Evolutionary conservation across 2,888 invertebrate genomes (phyloP).

Genomic region (Brassicogethes aeneus): DNA sequence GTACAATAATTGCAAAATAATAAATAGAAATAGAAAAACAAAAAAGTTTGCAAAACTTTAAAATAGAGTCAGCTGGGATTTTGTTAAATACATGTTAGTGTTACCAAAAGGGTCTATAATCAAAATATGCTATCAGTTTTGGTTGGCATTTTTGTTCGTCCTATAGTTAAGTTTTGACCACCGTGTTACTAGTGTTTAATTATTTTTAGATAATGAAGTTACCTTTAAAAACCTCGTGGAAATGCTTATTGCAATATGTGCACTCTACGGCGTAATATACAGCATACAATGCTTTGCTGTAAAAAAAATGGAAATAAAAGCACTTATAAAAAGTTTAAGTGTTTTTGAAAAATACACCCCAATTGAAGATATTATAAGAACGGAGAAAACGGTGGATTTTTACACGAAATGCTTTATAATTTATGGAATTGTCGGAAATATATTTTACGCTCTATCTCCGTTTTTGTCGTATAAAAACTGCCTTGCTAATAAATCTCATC

Average conservation of each 20-base stretch:
- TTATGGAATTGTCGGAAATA: slow-evolving; percentile 20
- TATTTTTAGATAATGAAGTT: slow-evolving; percentile 12
- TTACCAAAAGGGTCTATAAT: too few relatives aligned
- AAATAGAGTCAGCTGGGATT: too few relatives aligned
- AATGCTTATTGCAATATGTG: slow-evolving; percentile 12
- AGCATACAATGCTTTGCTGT: slow-evolving; percentile 14
- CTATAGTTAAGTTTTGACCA: too few relatives aligned
- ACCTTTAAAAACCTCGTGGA: slow-evolving; percentile 14
- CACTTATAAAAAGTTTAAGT: slow-evolving; percentile 11
- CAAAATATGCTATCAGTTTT: too few relatives aligned
- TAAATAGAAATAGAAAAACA: too few relatives aligned
- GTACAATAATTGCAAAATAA: too few relatives aligned
- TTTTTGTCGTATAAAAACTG: slow-evolving; percentile 18
- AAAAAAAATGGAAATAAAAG: slow-evolving; percentile 13
- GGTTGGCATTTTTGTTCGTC: too few relatives aligned
- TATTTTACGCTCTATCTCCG: slow-evolving; percentile 19
- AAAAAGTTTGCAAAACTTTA: too few relatives aligned
- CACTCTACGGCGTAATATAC: slow-evolving; percentile 14
- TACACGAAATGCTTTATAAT: slow-evolving; percentile 17
- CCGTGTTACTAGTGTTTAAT: too few relatives aligned
- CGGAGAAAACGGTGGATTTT: slow-evolving; percentile 14
- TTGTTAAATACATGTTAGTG: too few relatives aligned
- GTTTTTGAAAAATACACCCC: slow-evolving; percentile 14
- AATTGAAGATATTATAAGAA: slow-evolving; percentile 8
- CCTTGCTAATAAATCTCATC: slow-evolving; percentile 12